A percentile compares a stretch with the other conserved stretches of the same genome.
Conservation (phyloP, 64 coral and sea anemone species). For the Orbicella faveolata region DNA sequence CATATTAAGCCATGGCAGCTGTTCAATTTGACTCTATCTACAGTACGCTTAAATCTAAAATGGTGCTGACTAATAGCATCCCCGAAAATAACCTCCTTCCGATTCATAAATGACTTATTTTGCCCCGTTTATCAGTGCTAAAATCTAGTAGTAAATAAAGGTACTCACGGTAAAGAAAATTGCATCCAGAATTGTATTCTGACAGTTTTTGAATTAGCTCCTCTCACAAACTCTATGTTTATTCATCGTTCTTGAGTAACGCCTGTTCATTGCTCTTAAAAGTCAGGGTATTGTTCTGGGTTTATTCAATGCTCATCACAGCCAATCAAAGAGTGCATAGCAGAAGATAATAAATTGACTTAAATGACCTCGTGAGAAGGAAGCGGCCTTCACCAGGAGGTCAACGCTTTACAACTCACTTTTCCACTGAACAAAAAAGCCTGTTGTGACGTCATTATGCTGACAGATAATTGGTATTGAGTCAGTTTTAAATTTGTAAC, state of each 20-base stretch:
- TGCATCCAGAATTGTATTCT: no score
- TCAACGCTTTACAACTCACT: not conserved
- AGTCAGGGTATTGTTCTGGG: not conserved
- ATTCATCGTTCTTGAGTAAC: not conserved
- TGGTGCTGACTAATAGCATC: not conserved
- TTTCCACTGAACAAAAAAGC: not conserved
- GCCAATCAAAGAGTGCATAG: not conserved
- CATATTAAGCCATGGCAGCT: not conserved
- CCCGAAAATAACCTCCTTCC: no score
- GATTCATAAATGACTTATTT: no score
- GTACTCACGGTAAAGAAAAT: not conserved
- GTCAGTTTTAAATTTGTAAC: not conserved
- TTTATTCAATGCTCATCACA: not conserved
- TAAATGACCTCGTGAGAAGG: not conserved
- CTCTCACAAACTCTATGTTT: not conserved
- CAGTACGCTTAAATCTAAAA: not conserved
- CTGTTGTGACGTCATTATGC: not conserved
- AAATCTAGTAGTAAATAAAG: not conserved
- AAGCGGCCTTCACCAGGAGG: not conserved
- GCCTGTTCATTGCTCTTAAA: not conserved
- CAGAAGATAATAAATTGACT: no score
- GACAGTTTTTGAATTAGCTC: not conserved
- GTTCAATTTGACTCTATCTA: not conserved
- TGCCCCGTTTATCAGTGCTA: no score
- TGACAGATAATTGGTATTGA: not conserved